Evolutionary conservation across 37 sponge, comb jelly and placozoan species (phyloP).

Genomic region (Bolinopsis microptera): DNA sequence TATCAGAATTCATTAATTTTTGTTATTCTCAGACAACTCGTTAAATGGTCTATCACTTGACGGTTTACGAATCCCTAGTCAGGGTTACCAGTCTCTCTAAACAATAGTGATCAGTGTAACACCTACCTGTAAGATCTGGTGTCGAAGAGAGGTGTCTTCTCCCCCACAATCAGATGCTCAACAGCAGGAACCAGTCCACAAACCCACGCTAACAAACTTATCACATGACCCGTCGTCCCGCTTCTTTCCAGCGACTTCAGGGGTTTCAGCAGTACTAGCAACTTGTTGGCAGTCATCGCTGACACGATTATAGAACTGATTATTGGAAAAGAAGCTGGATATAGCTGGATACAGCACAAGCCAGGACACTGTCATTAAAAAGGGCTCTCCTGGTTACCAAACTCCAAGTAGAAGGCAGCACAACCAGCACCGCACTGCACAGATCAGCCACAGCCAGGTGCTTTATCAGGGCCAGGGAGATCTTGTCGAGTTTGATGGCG

Average conservation of each 20-base stretch:
- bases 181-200: not conserved
- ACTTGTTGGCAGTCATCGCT: not conserved
- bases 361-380: not conserved
- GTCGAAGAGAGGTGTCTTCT: not conserved
- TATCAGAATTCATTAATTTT: too few relatives aligned
- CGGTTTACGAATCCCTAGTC: too few relatives aligned
- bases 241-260: not conserved
- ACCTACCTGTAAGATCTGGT: not conserved
- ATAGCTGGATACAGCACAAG: not conserved
- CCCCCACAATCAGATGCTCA: not conserved
- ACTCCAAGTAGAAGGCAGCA: not conserved
- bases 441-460: not conserved
- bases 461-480: not conserved
- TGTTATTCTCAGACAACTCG: too few relatives aligned
- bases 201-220: not conserved
- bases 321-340: not conserved
- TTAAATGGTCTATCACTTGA: too few relatives aligned
- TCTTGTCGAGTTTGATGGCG: not conserved
- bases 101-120: too few relatives aligned
- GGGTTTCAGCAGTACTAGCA: not conserved
- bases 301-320: not conserved
- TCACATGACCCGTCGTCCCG: not conserved
- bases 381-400: not conserved
- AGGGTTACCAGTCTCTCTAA: too few relatives aligned
- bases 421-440: not conserved